Conservation (phyloP, 2,797 vertebrate species). For the Falco naumanni region DNA sequence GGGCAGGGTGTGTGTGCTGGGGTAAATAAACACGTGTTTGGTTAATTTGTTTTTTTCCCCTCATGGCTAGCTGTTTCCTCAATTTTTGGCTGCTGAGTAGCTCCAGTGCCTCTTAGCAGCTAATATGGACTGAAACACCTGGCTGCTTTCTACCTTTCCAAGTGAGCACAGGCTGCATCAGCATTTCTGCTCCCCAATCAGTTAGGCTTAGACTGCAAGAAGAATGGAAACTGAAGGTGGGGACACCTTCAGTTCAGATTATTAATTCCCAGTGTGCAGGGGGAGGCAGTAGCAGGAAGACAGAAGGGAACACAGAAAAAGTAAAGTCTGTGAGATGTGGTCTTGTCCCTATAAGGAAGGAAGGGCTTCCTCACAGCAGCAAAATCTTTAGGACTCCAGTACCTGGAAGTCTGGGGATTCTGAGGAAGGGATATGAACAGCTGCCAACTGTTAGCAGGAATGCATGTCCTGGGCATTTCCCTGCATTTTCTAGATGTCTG, state of each 20-base stretch:
- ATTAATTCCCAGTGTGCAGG: not conserved
- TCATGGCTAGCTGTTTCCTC: not conserved
- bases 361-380: not conserved
- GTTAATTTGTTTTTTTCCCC: not conserved
- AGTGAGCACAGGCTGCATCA: not conserved
- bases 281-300: not conserved
- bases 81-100: not conserved
- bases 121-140: not conserved
- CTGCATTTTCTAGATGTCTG: not conserved
- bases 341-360: not conserved
- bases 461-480: not conserved
- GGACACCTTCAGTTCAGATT: not conserved
- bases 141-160: not conserved
- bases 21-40: accelerated
- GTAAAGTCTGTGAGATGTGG: not conserved
- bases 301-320: not conserved
- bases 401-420: not conserved
- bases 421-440: not conserved
- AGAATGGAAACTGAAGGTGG: not conserved
- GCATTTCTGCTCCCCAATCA: not conserved
- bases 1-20: accelerated
- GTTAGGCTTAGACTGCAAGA: not conserved
- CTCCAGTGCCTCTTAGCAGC: not conserved
- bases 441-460: accelerated
- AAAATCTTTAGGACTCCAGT: not conserved